Evolutionary conservation across 2,888 invertebrate species (phyloP), one percentile per base, ranked within the genome.

Genomic region (Melanophora roralis): DNA sequence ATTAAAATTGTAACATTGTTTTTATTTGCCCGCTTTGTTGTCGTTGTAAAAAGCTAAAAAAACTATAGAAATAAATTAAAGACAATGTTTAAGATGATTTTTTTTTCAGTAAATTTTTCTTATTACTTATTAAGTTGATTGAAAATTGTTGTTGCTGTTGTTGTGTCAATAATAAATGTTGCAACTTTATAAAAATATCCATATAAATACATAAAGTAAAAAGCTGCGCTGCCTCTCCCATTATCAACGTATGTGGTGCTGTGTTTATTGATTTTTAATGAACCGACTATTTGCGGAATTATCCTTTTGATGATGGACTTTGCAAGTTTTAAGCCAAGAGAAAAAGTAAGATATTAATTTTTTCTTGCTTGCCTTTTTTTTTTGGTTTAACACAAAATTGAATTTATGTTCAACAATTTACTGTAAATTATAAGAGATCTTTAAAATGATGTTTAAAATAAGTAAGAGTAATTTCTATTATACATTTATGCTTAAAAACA

Each of bases 191-290:
- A 49, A 11, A 60, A n/a, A n/a, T n/a, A n/a, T n/a, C n/a, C n/a
- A n/a, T n/a, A n/a, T n/a, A n/a, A n/a, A 27, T 27, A 27, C 6
- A 27, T 6, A 27, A 3, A 27, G 27, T 27, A 5, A 27, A n/a
- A 27, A 27, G 27, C 27, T 27, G 27, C 27, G 27, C 6, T 27
- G n/a, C n/a, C n/a, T n/a, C n/a, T n/a, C 45, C 59, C 73, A 62
- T 80, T 78, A 76, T 76, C 75, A 83, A 83, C 69, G 76, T 81
- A 79, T 76, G 76, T 76, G 79, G 74, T 79, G 72, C 67, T 73
- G 80, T 83, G 84, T 86, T 87, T 88, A 86, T 87, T 87, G 87
- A 86, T 87, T 87, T 86, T 87, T 87, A 87, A 87, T 87, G 87
- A 88, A 87, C 82, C 85, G 81, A 82, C 82, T 83, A 85, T 81